Percentiles rank a stretch among this genome's conserved stretches.
phyloP scores from a whole-genome alignment of 2,888 invertebrate species.

The Microdon myrmicae region DNA sequence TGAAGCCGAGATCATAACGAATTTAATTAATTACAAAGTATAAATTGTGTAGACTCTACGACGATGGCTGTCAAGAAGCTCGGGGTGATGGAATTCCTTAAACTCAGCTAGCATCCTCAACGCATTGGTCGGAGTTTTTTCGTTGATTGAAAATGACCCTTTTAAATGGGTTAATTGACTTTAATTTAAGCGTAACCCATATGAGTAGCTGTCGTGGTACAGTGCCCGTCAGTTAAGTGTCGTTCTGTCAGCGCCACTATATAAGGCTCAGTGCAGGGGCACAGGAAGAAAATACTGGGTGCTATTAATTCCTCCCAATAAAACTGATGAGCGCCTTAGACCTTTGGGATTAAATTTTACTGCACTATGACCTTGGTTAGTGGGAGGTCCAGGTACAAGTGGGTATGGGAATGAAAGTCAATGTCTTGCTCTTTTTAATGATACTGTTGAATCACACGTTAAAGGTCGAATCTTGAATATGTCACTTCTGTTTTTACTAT shows the following conservation, averaged over 20 bases:
- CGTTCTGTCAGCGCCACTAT: neutral
- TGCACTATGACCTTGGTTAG: conserved; percentile 29
- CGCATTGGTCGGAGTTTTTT: conserved; percentile 19
- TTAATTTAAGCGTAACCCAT: conserved; percentile 62
- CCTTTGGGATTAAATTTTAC: conserved; percentile 19
- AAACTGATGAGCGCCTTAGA: conserved; percentile 26
- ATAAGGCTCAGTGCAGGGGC: neutral
- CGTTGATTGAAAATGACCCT: conserved; percentile 61
- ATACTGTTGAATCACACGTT: too few species aligned
- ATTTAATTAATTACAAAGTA: conserved; percentile 40
- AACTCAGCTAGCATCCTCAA: conserved; percentile 22
- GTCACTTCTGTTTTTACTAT: neutral
- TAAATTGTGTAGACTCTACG: conserved; percentile 4
- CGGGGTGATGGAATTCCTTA: conserved; percentile 3
- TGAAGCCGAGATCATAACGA: conserved; percentile 35
- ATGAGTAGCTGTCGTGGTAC: conserved; percentile 25
- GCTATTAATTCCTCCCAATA: conserved; percentile 1
- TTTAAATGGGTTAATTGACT: conserved; percentile 68
- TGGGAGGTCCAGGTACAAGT: too few species aligned
- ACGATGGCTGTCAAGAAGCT: conserved; percentile 6
- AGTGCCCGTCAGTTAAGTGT: conserved; percentile 18
- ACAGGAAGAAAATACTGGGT: neutral
- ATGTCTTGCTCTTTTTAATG: too few species aligned
- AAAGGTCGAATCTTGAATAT: too few species aligned
- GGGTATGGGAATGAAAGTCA: too few species aligned